Conservation (phyloP, 2,797 vertebrate genomes). For the Pangasius djambal region DNA sequence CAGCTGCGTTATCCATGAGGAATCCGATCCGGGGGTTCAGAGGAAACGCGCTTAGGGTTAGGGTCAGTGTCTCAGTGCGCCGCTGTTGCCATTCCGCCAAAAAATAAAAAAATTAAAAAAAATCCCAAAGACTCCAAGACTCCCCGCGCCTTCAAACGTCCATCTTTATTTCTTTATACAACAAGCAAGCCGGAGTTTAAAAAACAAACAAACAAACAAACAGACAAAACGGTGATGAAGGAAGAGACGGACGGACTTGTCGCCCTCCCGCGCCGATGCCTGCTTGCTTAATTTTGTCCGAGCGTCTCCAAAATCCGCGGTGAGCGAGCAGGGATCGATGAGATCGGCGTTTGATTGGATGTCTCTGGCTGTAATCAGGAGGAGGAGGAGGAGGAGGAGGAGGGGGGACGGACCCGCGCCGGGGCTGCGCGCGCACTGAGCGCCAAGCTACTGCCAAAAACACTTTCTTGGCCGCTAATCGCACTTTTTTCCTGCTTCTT, state of each 20-base stretch:
- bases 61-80: slow-evolving; percentile 49
- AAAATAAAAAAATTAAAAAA: slow-evolving; percentile 8
- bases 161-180: slow-evolving; percentile 60
- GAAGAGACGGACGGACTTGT: slow-evolving; percentile 69
- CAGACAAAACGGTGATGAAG: slow-evolving; percentile 45
- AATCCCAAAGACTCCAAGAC: slow-evolving; percentile 52
- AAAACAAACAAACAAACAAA: slow-evolving; percentile 31
- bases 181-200: slow-evolving; percentile 49
- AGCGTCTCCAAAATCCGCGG: slow-evolving; percentile 72
- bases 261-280: slow-evolving; percentile 68
- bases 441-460: slow-evolving; percentile 76
- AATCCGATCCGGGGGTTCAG: slow-evolving; percentile 59
- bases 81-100: slow-evolving; percentile 63
- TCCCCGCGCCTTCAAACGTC: slow-evolving; percentile 63
- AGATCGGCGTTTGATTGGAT: slow-evolving; percentile 85
- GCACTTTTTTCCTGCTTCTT: slow-evolving; percentile 72
- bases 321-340: slow-evolving; percentile 51
- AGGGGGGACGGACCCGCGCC: slow-evolving; percentile 73
- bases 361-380: slow-evolving; percentile 89
- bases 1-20: slow-evolving; percentile 68
- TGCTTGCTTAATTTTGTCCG: slow-evolving; percentile 73
- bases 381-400: slow-evolving; percentile 66
- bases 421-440: slow-evolving; percentile 78
- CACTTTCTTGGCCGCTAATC: slow-evolving; percentile 77
- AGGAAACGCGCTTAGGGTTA: slow-evolving; percentile 57